A percentile compares a stretch with the other conserved stretches of the same genome.
Conservation (phyloP, 2,113 vertebrate genomes). For the Delphinapterus leucas region DNA sequence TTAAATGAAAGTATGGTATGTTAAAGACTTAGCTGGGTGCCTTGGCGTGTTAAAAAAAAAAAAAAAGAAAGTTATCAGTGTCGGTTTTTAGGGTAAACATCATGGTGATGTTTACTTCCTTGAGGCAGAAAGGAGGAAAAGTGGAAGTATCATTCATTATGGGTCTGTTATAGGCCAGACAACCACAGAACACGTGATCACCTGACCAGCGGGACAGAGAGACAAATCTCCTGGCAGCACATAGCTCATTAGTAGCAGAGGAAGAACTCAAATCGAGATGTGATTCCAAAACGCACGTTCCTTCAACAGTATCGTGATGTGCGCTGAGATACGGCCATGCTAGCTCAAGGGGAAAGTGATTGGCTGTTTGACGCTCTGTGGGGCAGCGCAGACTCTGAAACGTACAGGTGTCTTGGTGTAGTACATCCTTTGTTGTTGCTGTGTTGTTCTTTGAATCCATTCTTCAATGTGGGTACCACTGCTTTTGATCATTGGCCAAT, state of each 20-base stretch:
- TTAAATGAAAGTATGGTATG: not conserved
- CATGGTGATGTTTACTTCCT: not conserved
- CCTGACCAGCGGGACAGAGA: not conserved
- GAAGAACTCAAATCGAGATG: not conserved
- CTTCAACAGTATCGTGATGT: accelerated
- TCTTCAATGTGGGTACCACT: not conserved
- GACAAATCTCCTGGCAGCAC: too few species aligned
- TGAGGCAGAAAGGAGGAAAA: not conserved
- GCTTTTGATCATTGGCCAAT: not conserved
- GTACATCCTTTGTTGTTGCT: not conserved
- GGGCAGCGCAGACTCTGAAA: not conserved
- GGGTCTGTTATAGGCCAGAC: accelerated
- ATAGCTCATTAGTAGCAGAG: not conserved
- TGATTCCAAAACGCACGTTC: not conserved
- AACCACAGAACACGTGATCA: accelerated
- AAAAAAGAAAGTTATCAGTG: not conserved
- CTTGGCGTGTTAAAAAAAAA: not conserved
- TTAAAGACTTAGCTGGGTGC: not conserved
- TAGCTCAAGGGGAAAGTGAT: accelerated
- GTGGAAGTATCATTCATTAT: not conserved
- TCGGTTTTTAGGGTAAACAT: not conserved
- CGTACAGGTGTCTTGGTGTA: not conserved
- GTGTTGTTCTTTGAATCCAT: not conserved
- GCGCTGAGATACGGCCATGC: accelerated
- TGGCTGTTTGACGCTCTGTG: accelerated